These are phyloP conservation scores for Sycobia sp. DNA, from an alignment of 1,140 invertebrate genomes.

Conservation along the genomic window DNA sequence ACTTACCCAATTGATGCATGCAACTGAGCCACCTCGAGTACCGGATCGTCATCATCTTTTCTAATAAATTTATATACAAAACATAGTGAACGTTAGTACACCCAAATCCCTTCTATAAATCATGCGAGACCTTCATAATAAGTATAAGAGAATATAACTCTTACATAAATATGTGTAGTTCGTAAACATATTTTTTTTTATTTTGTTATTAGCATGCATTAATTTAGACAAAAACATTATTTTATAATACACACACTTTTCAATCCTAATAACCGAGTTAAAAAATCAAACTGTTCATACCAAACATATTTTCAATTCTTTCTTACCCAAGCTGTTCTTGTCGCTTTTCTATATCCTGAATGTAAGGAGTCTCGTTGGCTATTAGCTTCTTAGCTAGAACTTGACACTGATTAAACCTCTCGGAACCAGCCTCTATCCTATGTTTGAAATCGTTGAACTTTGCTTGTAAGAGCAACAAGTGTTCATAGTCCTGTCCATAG, in stretches of 20 bases:
- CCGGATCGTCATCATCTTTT: slow-evolving; percentile 56
- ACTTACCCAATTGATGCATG: slow-evolving; percentile 56
- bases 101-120: slow-evolving; percentile 42
- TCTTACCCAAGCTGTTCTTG: slow-evolving; percentile 88
- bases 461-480: slow-evolving; percentile 83
- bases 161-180: no score
- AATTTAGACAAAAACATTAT: no score
- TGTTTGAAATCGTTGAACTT: slow-evolving; percentile 97
- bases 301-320: no score
- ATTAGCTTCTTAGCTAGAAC: slow-evolving; percentile 89
- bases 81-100: slow-evolving; percentile 40
- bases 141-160: neutral
- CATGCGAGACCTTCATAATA: slow-evolving; percentile 7
- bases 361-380: slow-evolving; percentile 86
- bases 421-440: slow-evolving; percentile 86
- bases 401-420: slow-evolving; percentile 92
- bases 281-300: no score
- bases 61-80: slow-evolving; percentile 48
- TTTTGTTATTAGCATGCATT: no score
- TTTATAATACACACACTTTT: no score
- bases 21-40: slow-evolving; percentile 53
- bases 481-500: slow-evolving; percentile 97
- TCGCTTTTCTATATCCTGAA: slow-evolving; percentile 82
- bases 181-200: no score
- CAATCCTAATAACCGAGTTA: no score